phyloP scores from a whole-genome alignment of 1,140 invertebrate genomes.

The Pseudachorutes palmiensis region DNA sequence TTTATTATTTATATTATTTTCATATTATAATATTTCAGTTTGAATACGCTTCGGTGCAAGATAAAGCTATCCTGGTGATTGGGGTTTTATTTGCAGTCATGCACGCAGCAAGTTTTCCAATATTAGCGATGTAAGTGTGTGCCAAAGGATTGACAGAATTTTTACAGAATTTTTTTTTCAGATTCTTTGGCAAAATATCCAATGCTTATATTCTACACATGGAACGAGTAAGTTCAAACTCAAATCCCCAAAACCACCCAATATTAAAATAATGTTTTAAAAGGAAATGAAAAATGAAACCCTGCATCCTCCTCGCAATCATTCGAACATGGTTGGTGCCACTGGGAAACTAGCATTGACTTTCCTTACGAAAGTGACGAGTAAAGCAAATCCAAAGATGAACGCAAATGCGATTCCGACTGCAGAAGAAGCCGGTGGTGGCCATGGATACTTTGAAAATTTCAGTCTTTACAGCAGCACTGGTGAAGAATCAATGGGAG shows the following conservation, averaged over 20 bases:
- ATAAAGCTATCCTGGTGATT: background rate
- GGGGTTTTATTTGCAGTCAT: background rate
- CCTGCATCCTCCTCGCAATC: background rate
- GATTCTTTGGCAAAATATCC: background rate
- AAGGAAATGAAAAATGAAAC: conserved; percentile 2
- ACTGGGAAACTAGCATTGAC: background rate
- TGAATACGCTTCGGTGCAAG: background rate
- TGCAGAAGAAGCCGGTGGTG: background rate
- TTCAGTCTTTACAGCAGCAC: conserved; percentile 5
- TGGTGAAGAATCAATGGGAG: background rate
- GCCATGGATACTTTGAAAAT: conserved; percentile 19
- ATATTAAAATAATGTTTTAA: too few relatives aligned
- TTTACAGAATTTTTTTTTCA: background rate
- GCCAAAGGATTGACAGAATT: background rate
- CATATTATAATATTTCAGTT: background rate
- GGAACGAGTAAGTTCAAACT: background rate
- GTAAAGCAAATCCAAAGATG: background rate
- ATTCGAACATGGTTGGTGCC: background rate
- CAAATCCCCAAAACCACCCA: too few relatives aligned
- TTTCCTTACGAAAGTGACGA: conserved; percentile 1
- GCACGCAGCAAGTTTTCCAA: conserved; percentile 5
- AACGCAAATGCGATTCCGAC: background rate
- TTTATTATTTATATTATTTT: background rate
- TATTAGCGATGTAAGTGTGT: conserved; percentile 1
- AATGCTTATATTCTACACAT: background rate